Conservation (phyloP, 2,113 vertebrate species). For the Thinocorus orbignyianus region DNA sequence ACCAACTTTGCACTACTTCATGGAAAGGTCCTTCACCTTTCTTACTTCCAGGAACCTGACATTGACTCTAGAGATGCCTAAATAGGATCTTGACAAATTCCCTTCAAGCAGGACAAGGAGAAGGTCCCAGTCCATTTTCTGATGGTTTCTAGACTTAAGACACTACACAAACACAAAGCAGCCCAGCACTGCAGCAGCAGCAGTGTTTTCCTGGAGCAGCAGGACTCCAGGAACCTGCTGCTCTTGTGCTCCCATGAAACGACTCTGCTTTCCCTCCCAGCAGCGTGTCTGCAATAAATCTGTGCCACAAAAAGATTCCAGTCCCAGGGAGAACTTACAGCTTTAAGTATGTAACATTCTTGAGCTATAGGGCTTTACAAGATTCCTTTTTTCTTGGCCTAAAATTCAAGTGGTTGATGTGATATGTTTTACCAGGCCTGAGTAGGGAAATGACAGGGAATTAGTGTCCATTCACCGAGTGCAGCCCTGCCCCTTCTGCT, state of each 20-base stretch:
- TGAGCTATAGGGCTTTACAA: neutral
- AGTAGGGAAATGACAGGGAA: neutral
- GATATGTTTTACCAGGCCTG: neutral
- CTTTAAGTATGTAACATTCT: neutral
- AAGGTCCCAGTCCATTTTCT: neutral
- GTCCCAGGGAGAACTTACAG: neutral
- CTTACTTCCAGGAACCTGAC: neutral
- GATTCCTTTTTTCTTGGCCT: neutral
- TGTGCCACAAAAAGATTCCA: neutral
- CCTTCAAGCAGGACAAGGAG: neutral
- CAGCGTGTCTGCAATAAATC: neutral
- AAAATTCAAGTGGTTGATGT: neutral
- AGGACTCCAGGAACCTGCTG: neutral
- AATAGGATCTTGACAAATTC: neutral
- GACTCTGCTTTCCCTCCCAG: neutral
- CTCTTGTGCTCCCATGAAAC: neutral
- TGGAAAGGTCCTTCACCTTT: neutral
- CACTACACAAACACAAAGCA: neutral
- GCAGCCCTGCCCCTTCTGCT: neutral
- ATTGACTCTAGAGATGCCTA: neutral
- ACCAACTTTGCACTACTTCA: neutral
- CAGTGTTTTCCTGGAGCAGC: neutral
- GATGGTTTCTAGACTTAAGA: neutral
- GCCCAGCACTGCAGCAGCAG: neutral
- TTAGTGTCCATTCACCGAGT: neutral